Base-by-base conservation (phyloP, 1,140 invertebrate genomes). In the Drosophila guanche region DNA sequence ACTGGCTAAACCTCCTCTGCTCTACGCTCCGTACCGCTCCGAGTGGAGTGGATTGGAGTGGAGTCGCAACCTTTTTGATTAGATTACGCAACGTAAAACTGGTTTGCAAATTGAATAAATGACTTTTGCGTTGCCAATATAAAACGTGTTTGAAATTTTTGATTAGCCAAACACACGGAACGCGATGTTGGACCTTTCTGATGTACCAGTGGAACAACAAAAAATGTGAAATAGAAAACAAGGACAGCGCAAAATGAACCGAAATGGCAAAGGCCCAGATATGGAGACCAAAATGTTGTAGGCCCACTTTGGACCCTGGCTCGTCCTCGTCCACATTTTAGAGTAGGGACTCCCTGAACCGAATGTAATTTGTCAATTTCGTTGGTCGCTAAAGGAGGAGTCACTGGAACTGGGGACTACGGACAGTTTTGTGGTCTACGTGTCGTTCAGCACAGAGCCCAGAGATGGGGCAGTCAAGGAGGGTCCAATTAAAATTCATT, bases 31-130 rank as follows among this genome's bases (percentile, higher is more conserved):
- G 29, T 7, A 3, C 29, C 14, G 43, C 37, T 22, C 25, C 20
- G 51, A 74, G 42, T 74, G 33, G 23, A 52, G 46, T 53, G 43
- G 67, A 55, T 50, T 73, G 41, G 67, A 55, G 59, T 74, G 41
- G 69, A 59, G 51, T 50, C 48, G 66, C 65, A 77, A 86, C 83
- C 83, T 88, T 83, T 88, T 86, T 88, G 83, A 86, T 86, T 81
- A 86, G 81, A 86, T 88, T 88, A 88, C 83, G 83, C 83, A 83
- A 88, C 78, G 78, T 78, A 79, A 88, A 88, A 88, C 83, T 88
- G 83, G 83, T 88, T 88, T 72, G 83, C 83, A 88, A 88, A 88
- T 88, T 88, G 83, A 88, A 88, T 88, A 88, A 88, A 88, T 88
- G 83, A 88, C 83, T 88, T 86, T 88, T 88, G 83, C 79, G 83